Base-by-base conservation (phyloP, 2,113 vertebrate species). In the Mesocricetus auratus region DNA sequence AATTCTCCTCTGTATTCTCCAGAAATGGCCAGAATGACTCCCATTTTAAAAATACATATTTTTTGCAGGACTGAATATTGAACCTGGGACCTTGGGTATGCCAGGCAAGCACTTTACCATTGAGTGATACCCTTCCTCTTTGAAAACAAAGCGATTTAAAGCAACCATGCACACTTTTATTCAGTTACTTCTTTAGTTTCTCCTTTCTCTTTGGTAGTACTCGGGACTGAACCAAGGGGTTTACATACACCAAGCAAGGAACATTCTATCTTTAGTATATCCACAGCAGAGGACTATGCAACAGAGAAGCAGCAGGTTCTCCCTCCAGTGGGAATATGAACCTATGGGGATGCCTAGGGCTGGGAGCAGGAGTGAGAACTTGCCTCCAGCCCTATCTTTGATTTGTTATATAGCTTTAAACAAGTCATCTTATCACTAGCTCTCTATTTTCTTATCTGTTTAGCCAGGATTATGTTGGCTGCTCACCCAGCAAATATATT, bases 401-500 rank as follows among this genome's bases (percentile, higher is more conserved):
- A 97, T 96, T 96, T 96, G 95, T 95, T 96, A 86, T 7, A 1
- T 64, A 24, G 93, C 94, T 94, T 97, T 94, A 92, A 91, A 92
- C 94, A 96, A 97, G 90, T 92, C 91, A 69, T 68, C 86, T 86
- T 96, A 96, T 96, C 96, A 68, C 83, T 36, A 91, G 89, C 94
- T 95, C 64, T 94, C 96, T 83, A 42, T 97, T 97, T 97, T 97
- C 94, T 97, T 96, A 95, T 97, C 97, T 96, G 82, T 97, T 97
- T 97, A 97, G 92, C 95, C 82, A 95, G 96, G 96, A 97, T 97
- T 97, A 97, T 85, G 95, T 95, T 97, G 94, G 93, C 97, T 95
- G 96, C 89, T 97, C 97, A 98, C 86, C 96, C 96, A 93, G 95
- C 91, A 97, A 95, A 97, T 98, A 91, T 89, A 97, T 98, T 97